These are phyloP conservation scores for Xiphias gladius DNA, from an alignment of 2,113 vertebrate genomes.

Conservation along the genomic window DNA sequence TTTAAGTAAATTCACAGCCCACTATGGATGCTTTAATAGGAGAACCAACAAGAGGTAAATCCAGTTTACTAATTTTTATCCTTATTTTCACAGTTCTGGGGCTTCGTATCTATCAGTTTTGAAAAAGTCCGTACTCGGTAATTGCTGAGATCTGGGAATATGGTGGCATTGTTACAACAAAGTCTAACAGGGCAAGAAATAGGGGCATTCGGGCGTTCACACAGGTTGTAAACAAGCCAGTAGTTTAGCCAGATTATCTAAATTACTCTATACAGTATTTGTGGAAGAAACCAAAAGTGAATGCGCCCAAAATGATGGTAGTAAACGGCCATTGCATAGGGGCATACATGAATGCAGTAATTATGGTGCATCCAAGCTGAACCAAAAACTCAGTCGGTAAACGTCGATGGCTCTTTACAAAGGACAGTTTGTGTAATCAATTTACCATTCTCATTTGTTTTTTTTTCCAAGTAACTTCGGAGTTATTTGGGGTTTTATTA, in stretches of 20 bases:
- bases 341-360: not conserved
- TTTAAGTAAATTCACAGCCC: constrained; percentile 10
- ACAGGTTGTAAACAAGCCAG: too few relatives aligned
- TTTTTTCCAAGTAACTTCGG: not conserved
- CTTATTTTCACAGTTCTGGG: not conserved
- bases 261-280: not conserved
- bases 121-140: not conserved
- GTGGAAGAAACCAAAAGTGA: not conserved
- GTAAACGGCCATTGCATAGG: not conserved
- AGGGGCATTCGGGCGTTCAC: not conserved
- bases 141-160: not conserved
- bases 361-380: not conserved
- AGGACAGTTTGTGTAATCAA: not conserved
- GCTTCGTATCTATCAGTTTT: not conserved
- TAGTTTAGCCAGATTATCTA: not conserved
- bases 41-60: not conserved
- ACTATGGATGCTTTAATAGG: constrained; percentile 29
- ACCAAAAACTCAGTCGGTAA: not conserved
- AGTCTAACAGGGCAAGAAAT: not conserved
- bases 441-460: not conserved
- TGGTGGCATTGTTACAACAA: not conserved
- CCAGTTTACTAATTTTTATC: not conserved
- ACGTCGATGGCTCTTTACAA: not conserved
- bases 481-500: too few relatives aligned
- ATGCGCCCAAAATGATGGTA: not conserved